Conservation (phyloP, 2,888 invertebrate species). For the Apamea sordens region DNA sequence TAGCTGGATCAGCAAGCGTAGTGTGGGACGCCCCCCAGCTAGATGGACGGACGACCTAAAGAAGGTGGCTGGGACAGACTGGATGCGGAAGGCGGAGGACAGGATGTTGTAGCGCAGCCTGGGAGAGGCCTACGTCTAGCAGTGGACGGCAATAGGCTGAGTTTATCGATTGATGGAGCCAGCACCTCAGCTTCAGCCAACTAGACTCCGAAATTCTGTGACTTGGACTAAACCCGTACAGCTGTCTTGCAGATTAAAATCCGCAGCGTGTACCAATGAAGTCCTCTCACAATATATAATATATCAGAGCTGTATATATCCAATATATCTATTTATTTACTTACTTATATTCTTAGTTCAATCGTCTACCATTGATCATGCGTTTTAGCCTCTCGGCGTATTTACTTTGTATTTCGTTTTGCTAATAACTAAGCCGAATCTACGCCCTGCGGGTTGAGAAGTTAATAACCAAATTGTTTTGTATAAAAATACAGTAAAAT, state of each 20-base stretch:
- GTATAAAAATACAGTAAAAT: not conserved
- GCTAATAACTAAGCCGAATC: not conserved
- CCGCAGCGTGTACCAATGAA: constrained; percentile 75
- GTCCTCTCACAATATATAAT: constrained; percentile 62
- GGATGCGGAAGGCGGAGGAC: too few relatives aligned
- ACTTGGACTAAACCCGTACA: constrained; percentile 63
- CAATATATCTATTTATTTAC: not conserved
- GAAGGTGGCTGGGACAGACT: too few relatives aligned
- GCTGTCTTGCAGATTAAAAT: constrained; percentile 78
- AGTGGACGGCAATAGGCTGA: too few relatives aligned
- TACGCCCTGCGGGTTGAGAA: not conserved
- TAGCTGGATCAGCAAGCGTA: too few relatives aligned
- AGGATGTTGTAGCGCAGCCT: too few relatives aligned
- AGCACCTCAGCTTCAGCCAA: not conserved
- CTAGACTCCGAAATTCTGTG: not conserved
- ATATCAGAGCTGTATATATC: constrained; percentile 24
- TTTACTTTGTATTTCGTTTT: not conserved
- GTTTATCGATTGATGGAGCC: not conserved
- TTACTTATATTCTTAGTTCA: not conserved
- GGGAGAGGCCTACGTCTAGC: too few relatives aligned
- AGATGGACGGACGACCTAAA: too few relatives aligned
- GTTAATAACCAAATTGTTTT: not conserved
- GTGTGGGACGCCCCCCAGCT: too few relatives aligned
- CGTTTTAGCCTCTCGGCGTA: not conserved
- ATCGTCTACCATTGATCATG: not conserved